These are phyloP conservation scores for Linnaemya vulpina DNA, from an alignment of 2,888 invertebrate genomes.

Conservation along the genomic window DNA sequence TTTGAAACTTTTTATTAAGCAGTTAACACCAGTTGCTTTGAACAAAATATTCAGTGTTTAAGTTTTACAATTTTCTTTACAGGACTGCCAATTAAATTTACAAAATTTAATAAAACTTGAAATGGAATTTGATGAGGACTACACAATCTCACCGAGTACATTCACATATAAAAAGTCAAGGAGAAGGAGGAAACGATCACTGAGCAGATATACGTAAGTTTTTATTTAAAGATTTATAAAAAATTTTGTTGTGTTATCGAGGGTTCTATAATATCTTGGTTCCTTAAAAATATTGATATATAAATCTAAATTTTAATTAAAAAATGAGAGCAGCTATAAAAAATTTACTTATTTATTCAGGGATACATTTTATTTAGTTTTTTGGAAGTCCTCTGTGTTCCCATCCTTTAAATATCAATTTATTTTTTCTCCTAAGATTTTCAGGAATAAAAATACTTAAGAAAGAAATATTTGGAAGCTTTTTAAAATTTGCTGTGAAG, in stretches of 20 bases:
- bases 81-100: constrained; percentile 83
- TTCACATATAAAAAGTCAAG: constrained; percentile 82
- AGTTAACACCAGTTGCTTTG: constrained; percentile 7
- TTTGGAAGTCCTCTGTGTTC: too few species aligned
- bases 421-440: too few species aligned
- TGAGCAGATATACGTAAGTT: constrained; percentile 80
- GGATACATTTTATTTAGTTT: too few species aligned
- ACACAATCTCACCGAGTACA: constrained; percentile 82
- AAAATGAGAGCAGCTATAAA: too few species aligned
- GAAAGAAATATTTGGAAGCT: too few species aligned
- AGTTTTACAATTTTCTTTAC: constrained; percentile 45
- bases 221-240: not conserved
- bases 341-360: too few species aligned
- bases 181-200: constrained; percentile 81
- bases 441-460: too few species aligned
- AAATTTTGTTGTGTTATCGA: not conserved
- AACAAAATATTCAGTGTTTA: not conserved
- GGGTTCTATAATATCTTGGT: too few species aligned
- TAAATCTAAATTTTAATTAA: too few species aligned
- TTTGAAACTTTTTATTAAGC: constrained; percentile 8
- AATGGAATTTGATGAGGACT: constrained; percentile 83
- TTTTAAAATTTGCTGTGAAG: too few species aligned
- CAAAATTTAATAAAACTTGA: constrained; percentile 83
- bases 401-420: too few species aligned
- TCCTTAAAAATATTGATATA: too few species aligned